These are phyloP conservation scores for Nothobranchius kuhntae DNA, from an alignment of 2,113 vertebrate genomes.

Conservation along the genomic window DNA sequence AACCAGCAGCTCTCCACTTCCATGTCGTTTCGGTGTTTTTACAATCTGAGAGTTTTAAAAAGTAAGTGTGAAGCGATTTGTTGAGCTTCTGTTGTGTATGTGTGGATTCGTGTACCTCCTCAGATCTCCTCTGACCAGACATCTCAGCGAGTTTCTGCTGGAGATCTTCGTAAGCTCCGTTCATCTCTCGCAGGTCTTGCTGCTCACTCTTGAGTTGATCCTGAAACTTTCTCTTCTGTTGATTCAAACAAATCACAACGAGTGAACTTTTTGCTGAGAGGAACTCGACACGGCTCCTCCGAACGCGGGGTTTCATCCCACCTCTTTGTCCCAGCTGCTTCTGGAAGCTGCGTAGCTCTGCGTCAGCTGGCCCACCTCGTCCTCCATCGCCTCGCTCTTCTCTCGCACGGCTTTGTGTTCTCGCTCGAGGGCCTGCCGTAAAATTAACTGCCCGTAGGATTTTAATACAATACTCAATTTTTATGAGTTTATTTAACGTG, in stretches of 20 bases:
- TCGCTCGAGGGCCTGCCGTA: conserved; percentile 95
- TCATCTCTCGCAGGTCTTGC: conserved; percentile 72
- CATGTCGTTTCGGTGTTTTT: too few relatives aligned
- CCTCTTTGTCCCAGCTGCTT: conserved; percentile 85
- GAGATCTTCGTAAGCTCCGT: conserved; percentile 64
- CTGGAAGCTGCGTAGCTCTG: conserved; percentile 81
- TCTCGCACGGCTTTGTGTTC: conserved; percentile 92
- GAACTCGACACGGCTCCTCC: not conserved
- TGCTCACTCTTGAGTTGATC: conserved; percentile 70
- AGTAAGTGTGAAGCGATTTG: not conserved
- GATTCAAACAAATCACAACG: conserved; percentile 19
- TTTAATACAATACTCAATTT: conserved; percentile 99
- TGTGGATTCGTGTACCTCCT: conserved; percentile 39
- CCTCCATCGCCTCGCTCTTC: conserved; percentile 87
- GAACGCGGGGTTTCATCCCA: conserved; percentile 50
- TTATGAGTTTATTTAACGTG: conserved; percentile 96
- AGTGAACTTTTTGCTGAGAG: not conserved
- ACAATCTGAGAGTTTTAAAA: too few relatives aligned
- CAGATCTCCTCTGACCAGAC: conserved; percentile 46
- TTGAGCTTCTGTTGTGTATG: not conserved
- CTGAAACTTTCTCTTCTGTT: conserved; percentile 77
- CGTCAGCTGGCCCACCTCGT: conserved; percentile 85
- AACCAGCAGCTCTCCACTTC: too few relatives aligned
- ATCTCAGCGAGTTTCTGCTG: conserved; percentile 63
- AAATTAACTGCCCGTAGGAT: conserved; percentile 99